Percentiles rank a stretch among this genome's conserved stretches.
phyloP scores from a whole-genome alignment of 2,797 vertebrate species.

The Mastacembelus armatus region DNA sequence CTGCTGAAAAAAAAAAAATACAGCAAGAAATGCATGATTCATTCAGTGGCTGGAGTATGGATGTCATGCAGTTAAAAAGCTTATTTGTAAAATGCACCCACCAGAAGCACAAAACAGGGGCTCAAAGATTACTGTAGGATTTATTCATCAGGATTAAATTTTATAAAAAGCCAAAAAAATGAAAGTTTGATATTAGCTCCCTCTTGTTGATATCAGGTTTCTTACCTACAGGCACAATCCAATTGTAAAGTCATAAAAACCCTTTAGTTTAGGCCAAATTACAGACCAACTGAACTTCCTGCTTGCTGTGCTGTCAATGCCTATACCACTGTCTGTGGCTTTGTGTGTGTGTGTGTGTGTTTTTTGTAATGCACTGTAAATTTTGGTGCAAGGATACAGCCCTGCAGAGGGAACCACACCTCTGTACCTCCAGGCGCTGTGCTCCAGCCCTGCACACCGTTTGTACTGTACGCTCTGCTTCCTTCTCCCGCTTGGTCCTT shows the following conservation, averaged over 20 bases:
- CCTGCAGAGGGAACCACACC: conserved; percentile 61
- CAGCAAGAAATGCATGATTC: not conserved
- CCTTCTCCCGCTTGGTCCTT: conserved; percentile 47
- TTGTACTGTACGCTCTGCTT: conserved; percentile 63
- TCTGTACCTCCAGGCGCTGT: conserved; percentile 73
- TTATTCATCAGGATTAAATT: conserved; percentile 10
- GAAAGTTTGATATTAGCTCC: no score
- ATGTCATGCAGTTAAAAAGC: conserved; percentile 18
- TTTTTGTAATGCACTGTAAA: conserved; percentile 70
- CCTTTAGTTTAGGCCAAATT: conserved; percentile 29
- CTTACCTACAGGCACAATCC: no score
- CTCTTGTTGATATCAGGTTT: not conserved
- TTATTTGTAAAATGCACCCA: conserved; percentile 1
- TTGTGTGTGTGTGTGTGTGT: no score
- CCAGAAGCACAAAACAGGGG: conserved; percentile 17
- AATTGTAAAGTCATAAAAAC: not conserved
- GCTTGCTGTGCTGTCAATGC: conserved; percentile 38
- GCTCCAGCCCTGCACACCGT: conserved; percentile 63
- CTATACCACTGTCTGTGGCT: conserved; percentile 46
- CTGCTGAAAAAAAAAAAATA: conserved; percentile 7
- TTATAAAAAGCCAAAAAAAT: conserved; percentile 6
- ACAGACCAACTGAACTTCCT: conserved; percentile 7
- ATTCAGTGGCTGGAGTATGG: conserved; percentile 5
- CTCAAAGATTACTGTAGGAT: not conserved
- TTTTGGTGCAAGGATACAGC: conserved; percentile 54